Evolutionary conservation across 2,888 invertebrate species (phyloP).

Genomic region (Drosophila rellima): DNA sequence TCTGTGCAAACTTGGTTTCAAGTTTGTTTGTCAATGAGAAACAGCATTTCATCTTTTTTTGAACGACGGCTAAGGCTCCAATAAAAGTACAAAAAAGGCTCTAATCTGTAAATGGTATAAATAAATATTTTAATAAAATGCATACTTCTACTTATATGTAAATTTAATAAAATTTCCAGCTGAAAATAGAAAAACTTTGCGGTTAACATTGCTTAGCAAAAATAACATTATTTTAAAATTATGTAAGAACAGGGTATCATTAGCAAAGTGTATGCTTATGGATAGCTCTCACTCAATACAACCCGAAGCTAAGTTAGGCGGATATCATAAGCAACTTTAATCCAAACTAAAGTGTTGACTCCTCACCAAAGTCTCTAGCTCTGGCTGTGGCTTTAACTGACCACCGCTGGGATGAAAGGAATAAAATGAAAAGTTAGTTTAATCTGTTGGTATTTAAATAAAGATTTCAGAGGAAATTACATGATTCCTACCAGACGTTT

Average conservation of each 20-base stretch:
- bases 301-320: too few species aligned
- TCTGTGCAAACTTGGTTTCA: conserved; percentile 32
- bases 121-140: neutral
- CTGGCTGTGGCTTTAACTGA: conserved; percentile 4
- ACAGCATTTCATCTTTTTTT: conserved; percentile 3
- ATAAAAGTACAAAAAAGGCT: neutral
- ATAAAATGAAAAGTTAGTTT: conserved; percentile 5
- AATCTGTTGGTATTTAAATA: conserved; percentile 45
- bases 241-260: too few species aligned
- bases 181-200: too few species aligned
- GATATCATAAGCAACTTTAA: too few species aligned
- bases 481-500: conserved; percentile 11
- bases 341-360: neutral
- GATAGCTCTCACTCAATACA: too few species aligned
- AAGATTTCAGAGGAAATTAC: conserved; percentile 4
- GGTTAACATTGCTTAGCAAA: too few species aligned
- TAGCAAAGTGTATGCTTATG: too few species aligned
- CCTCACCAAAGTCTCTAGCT: neutral
- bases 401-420: conserved; percentile 4
- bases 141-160: too few species aligned
- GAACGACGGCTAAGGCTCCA: neutral
- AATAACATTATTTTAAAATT: too few species aligned
- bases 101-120: neutral
- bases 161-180: too few species aligned
- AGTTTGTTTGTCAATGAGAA: conserved; percentile 18